Evolutionary conservation across 2,888 invertebrate genomes (phyloP).

Genomic region (Acanthosoma haemorrhoidale): DNA sequence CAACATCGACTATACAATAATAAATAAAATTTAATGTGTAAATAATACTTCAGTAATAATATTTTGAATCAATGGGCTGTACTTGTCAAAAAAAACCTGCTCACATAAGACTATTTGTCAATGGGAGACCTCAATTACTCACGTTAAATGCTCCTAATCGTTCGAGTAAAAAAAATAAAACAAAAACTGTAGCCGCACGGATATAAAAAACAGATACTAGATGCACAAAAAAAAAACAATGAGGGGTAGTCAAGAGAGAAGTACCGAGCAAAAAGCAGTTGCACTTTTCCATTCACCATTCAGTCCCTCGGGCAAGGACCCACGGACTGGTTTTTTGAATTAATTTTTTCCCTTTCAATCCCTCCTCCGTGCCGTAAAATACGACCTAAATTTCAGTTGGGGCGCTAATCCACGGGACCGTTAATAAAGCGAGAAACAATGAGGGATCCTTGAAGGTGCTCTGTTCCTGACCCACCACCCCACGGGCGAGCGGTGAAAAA

Average conservation of each 20-base stretch:
- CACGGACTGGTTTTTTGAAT: slow-evolving; percentile 18
- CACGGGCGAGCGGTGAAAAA: not conserved
- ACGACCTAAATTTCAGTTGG: slow-evolving; percentile 30
- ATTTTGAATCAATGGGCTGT: too few relatives aligned
- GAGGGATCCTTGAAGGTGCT: not conserved
- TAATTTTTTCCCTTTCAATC: slow-evolving; percentile 12
- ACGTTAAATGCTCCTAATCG: too few relatives aligned
- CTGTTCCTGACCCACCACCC: not conserved
- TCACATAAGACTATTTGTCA: too few relatives aligned
- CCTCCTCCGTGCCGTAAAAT: slow-evolving; percentile 3
- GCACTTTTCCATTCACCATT: too few relatives aligned
- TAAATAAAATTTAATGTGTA: too few relatives aligned
- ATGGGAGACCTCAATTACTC: too few relatives aligned
- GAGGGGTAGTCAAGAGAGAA: not conserved
- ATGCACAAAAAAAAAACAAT: not conserved
- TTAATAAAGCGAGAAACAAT: slow-evolving; percentile 37
- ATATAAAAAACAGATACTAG: not conserved
- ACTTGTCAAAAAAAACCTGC: too few relatives aligned
- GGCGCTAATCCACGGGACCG: slow-evolving; percentile 29
- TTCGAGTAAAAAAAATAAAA: too few relatives aligned
- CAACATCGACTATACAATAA: too few relatives aligned
- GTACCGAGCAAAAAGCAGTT: not conserved
- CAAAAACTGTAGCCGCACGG: too few relatives aligned
- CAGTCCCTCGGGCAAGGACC: not conserved
- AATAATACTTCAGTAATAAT: too few relatives aligned